Evolutionary conservation across 2,797 vertebrate species (phyloP).

Genomic region (Gallinago stenura): DNA sequence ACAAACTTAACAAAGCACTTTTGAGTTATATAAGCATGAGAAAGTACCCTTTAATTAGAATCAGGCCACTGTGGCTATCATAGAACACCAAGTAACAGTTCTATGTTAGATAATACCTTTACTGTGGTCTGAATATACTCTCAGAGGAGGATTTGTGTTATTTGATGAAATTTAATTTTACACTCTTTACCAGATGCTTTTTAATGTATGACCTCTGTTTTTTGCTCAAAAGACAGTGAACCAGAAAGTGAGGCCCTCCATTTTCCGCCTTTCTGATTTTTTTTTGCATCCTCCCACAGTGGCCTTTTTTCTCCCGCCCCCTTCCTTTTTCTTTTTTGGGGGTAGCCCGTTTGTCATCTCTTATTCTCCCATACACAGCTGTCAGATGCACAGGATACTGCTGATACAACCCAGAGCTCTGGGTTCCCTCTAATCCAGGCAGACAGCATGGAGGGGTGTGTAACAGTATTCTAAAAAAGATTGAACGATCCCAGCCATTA

Average conservation of each 20-base stretch:
- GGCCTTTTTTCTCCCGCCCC: too few relatives aligned
- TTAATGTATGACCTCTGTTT: neutral
- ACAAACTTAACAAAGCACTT: neutral
- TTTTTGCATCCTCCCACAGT: neutral
- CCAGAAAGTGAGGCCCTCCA: neutral
- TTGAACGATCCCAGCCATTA: neutral
- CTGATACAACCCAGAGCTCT: neutral
- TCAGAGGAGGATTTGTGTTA: neutral
- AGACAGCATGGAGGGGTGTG: neutral
- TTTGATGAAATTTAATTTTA: neutral
- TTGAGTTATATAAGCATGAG: neutral
- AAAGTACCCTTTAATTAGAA: neutral
- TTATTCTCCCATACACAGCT: neutral
- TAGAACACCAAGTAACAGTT: neutral
- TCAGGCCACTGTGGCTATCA: neutral
- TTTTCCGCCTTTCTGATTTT: neutral
- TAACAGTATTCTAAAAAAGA: neutral
- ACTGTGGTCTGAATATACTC: neutral
- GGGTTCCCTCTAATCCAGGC: neutral
- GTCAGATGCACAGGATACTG: neutral
- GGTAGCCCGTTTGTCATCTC: neutral
- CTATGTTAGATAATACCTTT: neutral
- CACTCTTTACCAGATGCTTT: neutral
- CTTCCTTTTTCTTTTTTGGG: neutral
- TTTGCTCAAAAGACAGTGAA: neutral